A percentile compares a stretch with the other conserved stretches of the same genome.
These are phyloP conservation scores for Melanostigma gelatinosum DNA, from an alignment of 2,113 vertebrate species.

Conservation along the genomic window DNA sequence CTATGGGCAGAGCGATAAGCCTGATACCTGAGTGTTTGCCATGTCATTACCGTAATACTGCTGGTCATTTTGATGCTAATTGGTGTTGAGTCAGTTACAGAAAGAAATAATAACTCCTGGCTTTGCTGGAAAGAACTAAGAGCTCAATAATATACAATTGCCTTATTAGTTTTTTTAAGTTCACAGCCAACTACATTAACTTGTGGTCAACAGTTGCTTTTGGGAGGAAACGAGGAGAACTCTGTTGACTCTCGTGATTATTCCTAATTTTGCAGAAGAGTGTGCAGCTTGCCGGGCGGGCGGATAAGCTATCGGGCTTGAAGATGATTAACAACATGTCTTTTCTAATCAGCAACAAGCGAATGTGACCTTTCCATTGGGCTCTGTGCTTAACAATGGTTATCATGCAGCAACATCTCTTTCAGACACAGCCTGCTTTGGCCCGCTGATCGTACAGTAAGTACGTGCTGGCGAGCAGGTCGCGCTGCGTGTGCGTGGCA, in stretches of 20 bases:
- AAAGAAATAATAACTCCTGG: constrained; percentile 71
- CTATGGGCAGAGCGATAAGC: constrained; percentile 57
- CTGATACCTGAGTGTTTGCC: constrained; percentile 47
- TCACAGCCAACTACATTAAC: constrained; percentile 49
- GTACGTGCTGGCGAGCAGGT: constrained; percentile 10
- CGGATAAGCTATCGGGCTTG: constrained; percentile 47
- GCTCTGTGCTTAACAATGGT: constrained; percentile 33
- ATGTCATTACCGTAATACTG: constrained; percentile 72
- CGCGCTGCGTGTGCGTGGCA: constrained; percentile 40
- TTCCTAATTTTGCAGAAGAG: constrained; percentile 55
- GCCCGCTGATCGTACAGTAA: constrained; percentile 16
- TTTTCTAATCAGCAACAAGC: constrained; percentile 60
- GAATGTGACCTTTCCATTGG: constrained; percentile 19
- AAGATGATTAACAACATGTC: constrained; percentile 69
- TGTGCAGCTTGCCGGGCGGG: constrained; percentile 56
- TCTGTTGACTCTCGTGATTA: constrained; percentile 67
- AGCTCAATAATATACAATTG: constrained; percentile 45
- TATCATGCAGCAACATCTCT: constrained; percentile 28
- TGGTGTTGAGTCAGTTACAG: constrained; percentile 70
- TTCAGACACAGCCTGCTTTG: constrained; percentile 24
- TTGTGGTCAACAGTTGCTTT: constrained; percentile 68
- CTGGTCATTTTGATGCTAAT: constrained; percentile 58
- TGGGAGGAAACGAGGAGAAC: constrained; percentile 55
- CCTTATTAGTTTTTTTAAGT: constrained; percentile 55
- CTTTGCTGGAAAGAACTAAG: constrained; percentile 43